These are phyloP conservation scores for Thermophis baileyi DNA, from an alignment of 2,113 vertebrate species.

Conservation along the genomic window DNA sequence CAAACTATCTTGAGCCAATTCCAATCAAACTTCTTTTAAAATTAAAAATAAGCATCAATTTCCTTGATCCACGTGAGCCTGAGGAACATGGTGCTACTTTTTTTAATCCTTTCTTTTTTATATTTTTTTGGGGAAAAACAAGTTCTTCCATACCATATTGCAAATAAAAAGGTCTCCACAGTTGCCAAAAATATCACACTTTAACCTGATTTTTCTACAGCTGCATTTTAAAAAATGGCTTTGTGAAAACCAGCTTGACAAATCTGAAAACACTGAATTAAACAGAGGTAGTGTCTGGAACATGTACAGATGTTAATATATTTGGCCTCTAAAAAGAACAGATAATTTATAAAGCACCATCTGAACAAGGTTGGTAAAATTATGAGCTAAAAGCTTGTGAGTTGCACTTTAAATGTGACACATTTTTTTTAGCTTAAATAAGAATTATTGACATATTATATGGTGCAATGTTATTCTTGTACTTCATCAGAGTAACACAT, in stretches of 20 bases:
- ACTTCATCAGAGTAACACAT: conserved; percentile 6
- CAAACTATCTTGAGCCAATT: not conserved
- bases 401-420: not conserved
- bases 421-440: conserved; percentile 3
- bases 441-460: not conserved
- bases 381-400: not conserved
- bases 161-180: not conserved
- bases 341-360: not conserved
- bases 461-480: not conserved
- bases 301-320: not conserved
- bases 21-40: not conserved
- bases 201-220: not conserved
- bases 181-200: not conserved
- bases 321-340: not conserved
- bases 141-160: not conserved
- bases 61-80: not conserved
- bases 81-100: not conserved
- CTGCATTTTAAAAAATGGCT: not conserved
- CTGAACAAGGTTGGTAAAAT: not conserved
- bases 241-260: not conserved
- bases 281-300: not conserved
- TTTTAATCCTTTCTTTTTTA: not conserved
- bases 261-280: not conserved
- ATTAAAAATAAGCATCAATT: not conserved
- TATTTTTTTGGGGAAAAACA: not conserved